Conservation (phyloP, 1,140 invertebrate genomes). For the Trichoplusia ni region DNA sequence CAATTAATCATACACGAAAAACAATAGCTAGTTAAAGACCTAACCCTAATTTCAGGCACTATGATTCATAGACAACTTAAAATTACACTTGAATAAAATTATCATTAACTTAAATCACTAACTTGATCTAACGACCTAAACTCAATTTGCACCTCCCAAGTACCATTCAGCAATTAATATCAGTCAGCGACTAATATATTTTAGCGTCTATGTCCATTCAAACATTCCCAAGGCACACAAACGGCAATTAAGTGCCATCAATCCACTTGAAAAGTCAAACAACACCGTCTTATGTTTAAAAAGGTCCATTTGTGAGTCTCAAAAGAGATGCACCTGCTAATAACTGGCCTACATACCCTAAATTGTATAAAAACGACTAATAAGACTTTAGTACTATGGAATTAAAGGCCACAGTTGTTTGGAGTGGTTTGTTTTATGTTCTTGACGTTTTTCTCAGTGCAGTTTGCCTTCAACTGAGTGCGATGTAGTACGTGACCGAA, state of each 20-base stretch:
- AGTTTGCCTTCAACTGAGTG: conserved; percentile 11
- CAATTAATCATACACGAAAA: too few relatives aligned
- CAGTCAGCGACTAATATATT: not conserved
- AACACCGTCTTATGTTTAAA: not conserved
- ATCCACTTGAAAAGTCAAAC: not conserved
- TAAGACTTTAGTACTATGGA: too few relatives aligned
- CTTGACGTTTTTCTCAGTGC: not conserved
- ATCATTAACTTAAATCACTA: not conserved
- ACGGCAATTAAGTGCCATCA: conserved; percentile 11
- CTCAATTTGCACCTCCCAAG: not conserved
- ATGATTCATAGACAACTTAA: too few relatives aligned
- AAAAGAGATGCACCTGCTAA: conserved; percentile 28
- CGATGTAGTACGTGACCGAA: conserved; percentile 17
- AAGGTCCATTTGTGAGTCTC: not conserved
- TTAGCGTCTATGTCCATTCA: too few relatives aligned
- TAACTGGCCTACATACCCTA: conserved; percentile 34
- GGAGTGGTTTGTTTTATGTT: not conserved
- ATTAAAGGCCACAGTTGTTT: not conserved
- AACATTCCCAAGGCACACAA: not conserved
- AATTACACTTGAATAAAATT: too few relatives aligned
- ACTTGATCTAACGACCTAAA: not conserved
- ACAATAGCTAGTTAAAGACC: too few relatives aligned
- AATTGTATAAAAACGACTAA: conserved; percentile 14
- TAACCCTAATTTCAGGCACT: too few relatives aligned
- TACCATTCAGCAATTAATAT: not conserved